Base-by-base conservation (phyloP, 2,888 invertebrate species). In the Phoronis australis region DNA sequence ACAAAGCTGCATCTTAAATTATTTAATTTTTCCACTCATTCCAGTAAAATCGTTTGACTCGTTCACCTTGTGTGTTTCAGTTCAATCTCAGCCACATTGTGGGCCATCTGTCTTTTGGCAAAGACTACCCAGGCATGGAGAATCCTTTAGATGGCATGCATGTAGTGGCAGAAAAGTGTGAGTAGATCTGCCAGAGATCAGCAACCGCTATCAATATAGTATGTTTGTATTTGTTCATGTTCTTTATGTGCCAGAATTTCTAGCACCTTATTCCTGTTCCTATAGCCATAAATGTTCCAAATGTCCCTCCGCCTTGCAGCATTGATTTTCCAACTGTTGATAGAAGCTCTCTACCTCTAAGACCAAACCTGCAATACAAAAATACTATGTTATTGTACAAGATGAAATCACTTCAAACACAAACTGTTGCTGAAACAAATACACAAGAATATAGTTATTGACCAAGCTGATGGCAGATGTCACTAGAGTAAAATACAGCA, bases 231-330 rank as follows among this genome's bases (percentile, higher is more conserved):
- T n/a, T n/a, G n/a, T n/a, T n/a, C n/a, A n/a, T n/a, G n/a, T n/a
- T n/a, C n/a, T n/a, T 12, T 20, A 6, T 24, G 23, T 5, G 20
- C 21, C 5, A 5, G 4, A 37, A 12, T 21, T 39, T 44, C 88
- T 68, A 83, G 65, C 82, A 82, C 52, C 82, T 66, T 26, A 82
- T 80, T 35, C 80, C 82, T 2, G 80, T 80, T 25, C 82, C 82
- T 47, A 82, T 80, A 3, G 80, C 91, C 91, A 97, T 93, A 78
- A 97, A 97, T 45, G 93, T 92, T 37, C 97, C 97, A 78, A 97
- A 97, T 27, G 96, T 95, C 49, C 94, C 95, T 40, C 95, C 96
- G 57, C 94, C 93, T 80, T 96, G 95, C 42, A 96, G 65, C 94
- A 96, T 95, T 15, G 90, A 87, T 83, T 96, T 97, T 37, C 95